phyloP scores from a whole-genome alignment of 2,113 vertebrate genomes.

The Apodemus sylvaticus region DNA sequence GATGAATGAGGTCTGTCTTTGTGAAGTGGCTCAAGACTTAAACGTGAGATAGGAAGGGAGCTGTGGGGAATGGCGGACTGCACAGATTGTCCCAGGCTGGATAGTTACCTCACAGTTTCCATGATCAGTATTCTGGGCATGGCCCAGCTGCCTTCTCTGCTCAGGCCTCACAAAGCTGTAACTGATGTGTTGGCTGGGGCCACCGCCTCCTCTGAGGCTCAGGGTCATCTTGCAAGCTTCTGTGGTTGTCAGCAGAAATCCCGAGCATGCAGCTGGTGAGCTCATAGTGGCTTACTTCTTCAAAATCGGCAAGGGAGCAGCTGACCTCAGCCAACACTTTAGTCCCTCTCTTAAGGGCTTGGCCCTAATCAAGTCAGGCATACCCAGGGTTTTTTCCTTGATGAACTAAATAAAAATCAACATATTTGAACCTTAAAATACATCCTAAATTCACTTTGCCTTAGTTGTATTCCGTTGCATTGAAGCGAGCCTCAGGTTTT shows the following conservation, averaged over 20 bases:
- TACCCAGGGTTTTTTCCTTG: not conserved
- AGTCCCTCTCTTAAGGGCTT: not conserved
- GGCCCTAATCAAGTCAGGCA: not conserved
- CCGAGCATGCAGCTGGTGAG: not conserved
- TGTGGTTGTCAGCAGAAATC: conserved; percentile 24
- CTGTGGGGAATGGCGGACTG: not conserved
- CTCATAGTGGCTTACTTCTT: not conserved
- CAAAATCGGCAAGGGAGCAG: not conserved
- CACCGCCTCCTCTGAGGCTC: not conserved
- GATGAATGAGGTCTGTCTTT: not conserved
- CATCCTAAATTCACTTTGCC: not conserved
- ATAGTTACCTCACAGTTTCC: not conserved
- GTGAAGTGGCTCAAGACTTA: not conserved
- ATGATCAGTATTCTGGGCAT: not conserved
- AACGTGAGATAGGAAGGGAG: not conserved
- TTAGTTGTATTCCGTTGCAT: not conserved
- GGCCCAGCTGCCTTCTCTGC: not conserved
- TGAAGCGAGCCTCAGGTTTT: not conserved
- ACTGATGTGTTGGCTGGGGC: not conserved
- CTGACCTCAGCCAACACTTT: not conserved
- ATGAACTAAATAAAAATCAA: not conserved
- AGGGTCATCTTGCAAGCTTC: conserved; percentile 7
- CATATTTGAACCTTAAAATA: not conserved
- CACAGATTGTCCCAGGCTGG: not conserved
- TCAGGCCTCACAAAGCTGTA: not conserved